Conservation (phyloP, 2,113 vertebrate species). For the Excalfactoria chinensis region DNA sequence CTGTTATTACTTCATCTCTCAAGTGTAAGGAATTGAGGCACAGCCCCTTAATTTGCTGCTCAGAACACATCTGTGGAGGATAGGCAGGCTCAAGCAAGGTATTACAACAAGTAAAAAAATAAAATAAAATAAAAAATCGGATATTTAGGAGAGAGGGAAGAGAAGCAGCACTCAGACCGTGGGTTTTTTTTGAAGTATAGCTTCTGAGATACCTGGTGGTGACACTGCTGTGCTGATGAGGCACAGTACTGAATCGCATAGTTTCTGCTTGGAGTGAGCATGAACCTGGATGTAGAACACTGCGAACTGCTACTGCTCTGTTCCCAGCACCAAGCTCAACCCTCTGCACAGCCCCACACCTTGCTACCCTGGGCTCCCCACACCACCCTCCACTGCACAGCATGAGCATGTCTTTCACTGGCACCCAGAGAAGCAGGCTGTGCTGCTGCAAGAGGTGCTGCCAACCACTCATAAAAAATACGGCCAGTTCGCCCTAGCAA, state of each 20-base stretch:
- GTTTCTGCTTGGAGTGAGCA: neutral
- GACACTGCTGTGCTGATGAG: rapidly evolving
- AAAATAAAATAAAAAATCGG: neutral
- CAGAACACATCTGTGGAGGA: neutral
- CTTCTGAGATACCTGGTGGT: neutral
- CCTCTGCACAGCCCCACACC: neutral
- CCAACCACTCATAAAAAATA: neutral
- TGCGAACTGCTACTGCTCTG: neutral
- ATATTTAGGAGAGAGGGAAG: neutral
- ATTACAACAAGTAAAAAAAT: neutral
- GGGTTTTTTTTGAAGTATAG: neutral
- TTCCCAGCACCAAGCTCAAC: constrained; percentile 17
- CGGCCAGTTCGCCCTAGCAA: neutral
- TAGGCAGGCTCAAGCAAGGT: neutral
- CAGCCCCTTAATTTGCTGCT: constrained; percentile 44
- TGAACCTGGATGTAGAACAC: neutral
- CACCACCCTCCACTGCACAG: rapidly evolving
- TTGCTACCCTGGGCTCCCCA: neutral
- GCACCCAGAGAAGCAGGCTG: neutral
- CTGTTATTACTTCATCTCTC: constrained; percentile 78
- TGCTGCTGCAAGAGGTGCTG: neutral
- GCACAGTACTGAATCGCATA: neutral
- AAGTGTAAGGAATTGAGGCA: constrained; percentile 65
- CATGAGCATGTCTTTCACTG: neutral
- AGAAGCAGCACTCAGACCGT: neutral